phyloP scores from a whole-genome alignment of 2,113 vertebrate genomes.

The Nesogale talazaci region DNA sequence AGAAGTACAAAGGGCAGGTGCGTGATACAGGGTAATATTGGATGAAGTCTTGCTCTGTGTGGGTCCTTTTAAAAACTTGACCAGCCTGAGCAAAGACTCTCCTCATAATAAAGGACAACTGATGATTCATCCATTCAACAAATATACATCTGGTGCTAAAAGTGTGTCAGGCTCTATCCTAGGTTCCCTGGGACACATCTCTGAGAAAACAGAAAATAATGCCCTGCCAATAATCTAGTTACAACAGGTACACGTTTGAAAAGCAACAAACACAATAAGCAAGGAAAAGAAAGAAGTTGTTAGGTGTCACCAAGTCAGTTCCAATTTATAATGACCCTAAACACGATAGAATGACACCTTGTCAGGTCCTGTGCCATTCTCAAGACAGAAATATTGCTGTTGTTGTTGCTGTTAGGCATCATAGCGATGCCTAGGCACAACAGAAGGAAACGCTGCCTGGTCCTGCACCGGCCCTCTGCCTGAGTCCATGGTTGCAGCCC shows the following conservation, averaged over 20 bases:
- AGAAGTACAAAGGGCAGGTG: background rate
- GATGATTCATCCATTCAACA: background rate
- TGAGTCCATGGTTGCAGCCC: no score
- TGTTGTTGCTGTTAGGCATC: no score
- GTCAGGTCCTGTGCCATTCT: no score
- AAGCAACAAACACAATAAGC: background rate
- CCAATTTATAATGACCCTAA: no score
- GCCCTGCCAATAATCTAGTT: background rate
- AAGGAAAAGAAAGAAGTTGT: background rate
- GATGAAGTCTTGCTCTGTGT: background rate
- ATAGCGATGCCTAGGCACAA: no score
- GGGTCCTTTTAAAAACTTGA: background rate
- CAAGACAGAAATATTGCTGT: no score
- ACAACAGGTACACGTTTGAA: background rate
- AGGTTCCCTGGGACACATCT: background rate
- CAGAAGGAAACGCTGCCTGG: no score
- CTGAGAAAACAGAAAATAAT: background rate
- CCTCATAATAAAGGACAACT: background rate
- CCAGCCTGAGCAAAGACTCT: background rate
- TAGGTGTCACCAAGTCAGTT: no score
- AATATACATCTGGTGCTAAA: background rate
- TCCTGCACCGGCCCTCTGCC: no score
- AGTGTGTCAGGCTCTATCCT: background rate
- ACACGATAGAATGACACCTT: no score
- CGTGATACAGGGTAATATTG: background rate